phyloP scores from a whole-genome alignment of 2,888 invertebrate genomes.

The Drepana falcataria region DNA sequence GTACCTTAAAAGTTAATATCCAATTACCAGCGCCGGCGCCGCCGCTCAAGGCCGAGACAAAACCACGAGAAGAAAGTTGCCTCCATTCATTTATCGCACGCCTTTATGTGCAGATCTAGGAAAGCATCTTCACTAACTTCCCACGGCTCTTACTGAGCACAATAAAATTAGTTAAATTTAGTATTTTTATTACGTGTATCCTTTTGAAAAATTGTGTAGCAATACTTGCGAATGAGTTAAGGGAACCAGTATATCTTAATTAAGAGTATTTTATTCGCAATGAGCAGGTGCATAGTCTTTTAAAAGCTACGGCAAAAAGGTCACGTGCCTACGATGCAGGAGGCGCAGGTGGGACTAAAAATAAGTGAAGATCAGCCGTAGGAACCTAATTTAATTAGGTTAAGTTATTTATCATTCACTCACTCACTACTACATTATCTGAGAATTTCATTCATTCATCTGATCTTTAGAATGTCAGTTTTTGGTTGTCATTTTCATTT shows the following conservation, averaged over 20 bases:
- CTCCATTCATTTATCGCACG: constrained; percentile 18
- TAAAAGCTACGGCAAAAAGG: no score
- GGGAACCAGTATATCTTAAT: neutral
- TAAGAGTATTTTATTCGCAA: neutral
- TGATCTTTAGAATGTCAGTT: no score
- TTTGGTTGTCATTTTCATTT: no score
- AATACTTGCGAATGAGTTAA: no score
- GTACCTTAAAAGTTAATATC: neutral
- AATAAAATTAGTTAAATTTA: neutral
- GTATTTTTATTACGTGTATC: neutral
- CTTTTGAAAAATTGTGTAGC: neutral
- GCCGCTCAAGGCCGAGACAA: constrained; percentile 19
- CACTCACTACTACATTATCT: no score
- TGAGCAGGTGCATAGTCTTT: no score
- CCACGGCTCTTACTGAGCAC: constrained; percentile 31
- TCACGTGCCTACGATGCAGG: no score
- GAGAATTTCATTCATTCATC: no score
- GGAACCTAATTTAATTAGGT: no score
- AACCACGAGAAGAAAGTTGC: constrained; percentile 37
- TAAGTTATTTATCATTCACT: no score
- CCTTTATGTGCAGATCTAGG: constrained; percentile 40
- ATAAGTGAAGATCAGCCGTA: no score
- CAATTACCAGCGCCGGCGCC: constrained; percentile 7
- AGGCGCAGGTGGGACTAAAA: no score
- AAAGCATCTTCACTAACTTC: constrained; percentile 38